Conservation (phyloP, 2,797 vertebrate species). For the Micromesistius poutassou region DNA sequence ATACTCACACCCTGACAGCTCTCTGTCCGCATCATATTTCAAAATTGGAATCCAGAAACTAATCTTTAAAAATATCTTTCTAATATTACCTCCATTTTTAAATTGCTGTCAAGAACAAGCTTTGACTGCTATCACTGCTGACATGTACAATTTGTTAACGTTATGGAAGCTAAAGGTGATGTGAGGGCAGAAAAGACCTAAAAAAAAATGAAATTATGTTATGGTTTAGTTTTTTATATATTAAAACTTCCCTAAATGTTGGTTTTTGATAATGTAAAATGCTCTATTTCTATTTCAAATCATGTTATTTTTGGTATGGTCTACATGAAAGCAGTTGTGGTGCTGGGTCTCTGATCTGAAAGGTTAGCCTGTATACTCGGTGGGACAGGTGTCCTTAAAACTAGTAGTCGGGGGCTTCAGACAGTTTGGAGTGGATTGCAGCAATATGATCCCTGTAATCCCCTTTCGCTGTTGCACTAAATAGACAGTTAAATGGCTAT, state of each 20-base stretch:
- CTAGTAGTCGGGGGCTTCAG: conserved; percentile 28
- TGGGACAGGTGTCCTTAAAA: conserved; percentile 26
- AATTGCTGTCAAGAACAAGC: background rate
- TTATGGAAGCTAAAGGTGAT: too few relatives aligned
- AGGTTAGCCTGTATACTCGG: background rate
- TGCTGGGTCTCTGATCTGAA: too few relatives aligned
- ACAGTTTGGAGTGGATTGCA: conserved; percentile 46
- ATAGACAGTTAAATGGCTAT: conserved; percentile 64
- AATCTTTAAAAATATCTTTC: too few relatives aligned
- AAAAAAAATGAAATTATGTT: background rate
- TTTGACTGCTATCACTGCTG: background rate
- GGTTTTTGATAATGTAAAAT: background rate
- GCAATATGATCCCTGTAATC: conserved; percentile 64
- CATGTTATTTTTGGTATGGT: too few relatives aligned
- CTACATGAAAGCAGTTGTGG: too few relatives aligned
- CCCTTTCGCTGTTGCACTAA: conserved; percentile 45
- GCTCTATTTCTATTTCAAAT: background rate
- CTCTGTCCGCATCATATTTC: too few relatives aligned
- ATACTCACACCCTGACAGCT: too few relatives aligned
- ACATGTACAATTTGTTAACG: too few relatives aligned
- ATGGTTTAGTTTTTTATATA: too few relatives aligned
- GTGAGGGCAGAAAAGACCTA: background rate
- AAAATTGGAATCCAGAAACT: too few relatives aligned
- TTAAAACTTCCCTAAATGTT: too few relatives aligned
- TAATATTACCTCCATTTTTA: background rate